Base-by-base conservation (phyloP, 1,140 invertebrate genomes). In the Caerostris extrusa region DNA sequence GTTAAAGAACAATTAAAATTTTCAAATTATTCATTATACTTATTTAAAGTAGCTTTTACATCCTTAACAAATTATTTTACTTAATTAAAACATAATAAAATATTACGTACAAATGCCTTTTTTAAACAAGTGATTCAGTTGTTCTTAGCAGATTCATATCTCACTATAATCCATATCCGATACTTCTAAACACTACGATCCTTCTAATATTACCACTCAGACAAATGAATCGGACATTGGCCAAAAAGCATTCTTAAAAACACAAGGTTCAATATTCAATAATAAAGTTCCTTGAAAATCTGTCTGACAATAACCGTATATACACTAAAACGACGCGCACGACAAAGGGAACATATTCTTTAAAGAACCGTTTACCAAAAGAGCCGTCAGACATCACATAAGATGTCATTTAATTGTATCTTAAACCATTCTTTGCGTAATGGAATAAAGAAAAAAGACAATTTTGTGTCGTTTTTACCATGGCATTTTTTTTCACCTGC, bases 261-360 rank as follows among this genome's bases (percentile, higher is more conserved):
- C 55, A 83, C 82, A 83, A 83, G 82, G 82, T 83, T 58, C 82
- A 34, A 56, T 19, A 83, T 83, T 83, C 56, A 83, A 83, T 19
- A 57, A 56, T 19, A 83, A 83, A 57, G 56, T 10, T 83, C 82
- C 82, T 58, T 57, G 82, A 50, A 71, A 77, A 50, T 53, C 7
- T 34, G 53, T 6, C 55, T 7, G 56, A 83, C 82, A 83, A 83
- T 83, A 83, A 83, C 56, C 14, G 6, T 83, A 10, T 17, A 58
- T 83, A 56, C 10, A 57, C 12, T 83, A 83, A 57, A 57, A 83
- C 7, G 55, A 14, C 82, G n/a, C 8, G 7, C 53, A 56, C 14
- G 55, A 58, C 56, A 58, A 83, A 83, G 57, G 57, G 82, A 19
- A n/a, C 12, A 57, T 83, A 57, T 83, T 83, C n/a, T 17, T 34